Evolutionary conservation across 2,113 vertebrate species (phyloP).

Genomic region (Notechis scutatus): DNA sequence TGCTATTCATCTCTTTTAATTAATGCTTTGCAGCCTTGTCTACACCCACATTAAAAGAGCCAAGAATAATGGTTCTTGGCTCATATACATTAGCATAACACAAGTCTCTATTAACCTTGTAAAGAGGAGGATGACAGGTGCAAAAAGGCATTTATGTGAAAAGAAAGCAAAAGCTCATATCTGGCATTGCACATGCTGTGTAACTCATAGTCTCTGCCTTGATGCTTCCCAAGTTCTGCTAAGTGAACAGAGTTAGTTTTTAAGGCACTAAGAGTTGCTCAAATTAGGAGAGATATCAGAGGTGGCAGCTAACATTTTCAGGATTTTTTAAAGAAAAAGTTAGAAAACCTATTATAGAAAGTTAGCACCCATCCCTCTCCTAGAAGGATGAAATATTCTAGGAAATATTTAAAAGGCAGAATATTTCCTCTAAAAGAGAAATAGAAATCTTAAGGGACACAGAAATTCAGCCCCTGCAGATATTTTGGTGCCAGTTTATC

Average conservation of each 20-base stretch:
- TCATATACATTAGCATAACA: not conserved
- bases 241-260: not conserved
- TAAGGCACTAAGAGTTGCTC: not conserved
- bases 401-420: too few species aligned
- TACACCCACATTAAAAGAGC: constrained; percentile 11
- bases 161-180: not conserved
- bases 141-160: constrained; percentile 1
- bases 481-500: too few species aligned
- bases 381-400: too few species aligned
- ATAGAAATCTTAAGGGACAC: too few species aligned
- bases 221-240: not conserved
- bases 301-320: not conserved
- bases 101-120: not conserved
- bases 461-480: too few species aligned
- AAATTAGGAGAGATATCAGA: not conserved
- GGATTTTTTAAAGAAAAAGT: not conserved
- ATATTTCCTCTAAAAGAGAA: too few species aligned
- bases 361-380: too few species aligned
- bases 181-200: not conserved
- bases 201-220: not conserved
- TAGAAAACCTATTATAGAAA: not conserved
- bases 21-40: constrained; percentile 4
- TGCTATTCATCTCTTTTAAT: constrained; percentile 19
- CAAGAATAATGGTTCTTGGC: constrained; percentile 8
- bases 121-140: not conserved